A percentile compares a stretch with the other conserved stretches of the same genome.
Conservation (phyloP, 2,113 vertebrate genomes). For the Ctenodactylus gundi region DNA sequence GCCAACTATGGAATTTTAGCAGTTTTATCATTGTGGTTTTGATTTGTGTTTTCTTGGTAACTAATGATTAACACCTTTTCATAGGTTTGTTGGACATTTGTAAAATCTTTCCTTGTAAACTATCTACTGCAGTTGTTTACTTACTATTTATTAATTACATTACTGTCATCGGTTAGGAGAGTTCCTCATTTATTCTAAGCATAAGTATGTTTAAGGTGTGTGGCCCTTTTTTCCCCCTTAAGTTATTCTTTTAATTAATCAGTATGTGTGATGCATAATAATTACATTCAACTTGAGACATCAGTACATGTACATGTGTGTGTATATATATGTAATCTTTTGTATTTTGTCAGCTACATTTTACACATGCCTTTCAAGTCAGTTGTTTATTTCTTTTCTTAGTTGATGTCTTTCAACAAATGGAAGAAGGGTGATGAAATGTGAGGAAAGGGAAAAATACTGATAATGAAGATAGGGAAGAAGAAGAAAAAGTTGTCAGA, state of each 20-base stretch:
- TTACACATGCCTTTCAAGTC: background rate
- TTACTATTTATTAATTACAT: background rate
- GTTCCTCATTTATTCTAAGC: background rate
- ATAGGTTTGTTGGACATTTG: background rate
- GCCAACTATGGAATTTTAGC: no score
- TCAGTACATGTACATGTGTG: no score
- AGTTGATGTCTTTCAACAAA: background rate
- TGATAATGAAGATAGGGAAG: no score
- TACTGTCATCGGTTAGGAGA: background rate
- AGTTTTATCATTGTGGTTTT: background rate
- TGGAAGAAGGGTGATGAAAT: no score
- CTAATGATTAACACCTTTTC: background rate
- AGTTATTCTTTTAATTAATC: no score
- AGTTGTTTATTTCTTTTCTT: background rate
- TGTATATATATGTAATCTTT: no score
- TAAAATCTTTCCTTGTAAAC: background rate
- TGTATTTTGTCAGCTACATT: conserved; percentile 3
- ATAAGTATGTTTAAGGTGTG: no score
- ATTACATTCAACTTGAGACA: no score
- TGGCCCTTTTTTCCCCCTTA: no score
- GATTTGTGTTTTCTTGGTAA: background rate
- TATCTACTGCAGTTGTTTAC: background rate
- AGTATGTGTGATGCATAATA: no score
- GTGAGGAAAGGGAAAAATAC: no score
- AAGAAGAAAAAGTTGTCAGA: no score